Evolutionary conservation across 1,140 invertebrate species (phyloP).

Genomic region (Eumaeus atala): DNA sequence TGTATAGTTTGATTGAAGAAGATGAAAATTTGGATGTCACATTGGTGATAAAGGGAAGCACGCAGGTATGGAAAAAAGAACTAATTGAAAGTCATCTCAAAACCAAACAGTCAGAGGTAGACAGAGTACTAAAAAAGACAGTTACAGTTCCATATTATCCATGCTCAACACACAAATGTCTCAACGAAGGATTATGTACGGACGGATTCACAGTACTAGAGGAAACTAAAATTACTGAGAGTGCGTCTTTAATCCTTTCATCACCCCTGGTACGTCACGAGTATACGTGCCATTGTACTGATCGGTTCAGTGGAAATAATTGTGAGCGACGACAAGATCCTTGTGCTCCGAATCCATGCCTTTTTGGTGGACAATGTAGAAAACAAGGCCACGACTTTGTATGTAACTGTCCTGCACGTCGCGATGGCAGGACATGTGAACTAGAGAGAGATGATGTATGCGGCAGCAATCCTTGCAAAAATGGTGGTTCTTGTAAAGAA

Average conservation of each 20-base stretch:
- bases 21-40: conserved; percentile 81
- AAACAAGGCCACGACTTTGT: conserved; percentile 87
- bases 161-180: conserved; percentile 80
- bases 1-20: conserved; percentile 84
- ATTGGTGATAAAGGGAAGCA: conserved; percentile 76
- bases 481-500: conserved; percentile 92
- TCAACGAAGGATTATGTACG: conserved; percentile 85
- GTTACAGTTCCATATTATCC: conserved; percentile 82
- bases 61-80: conserved; percentile 76
- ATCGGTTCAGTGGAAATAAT: conserved; percentile 84
- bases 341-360: conserved; percentile 92
- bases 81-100: conserved; percentile 78
- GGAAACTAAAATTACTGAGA: conserved; percentile 82
- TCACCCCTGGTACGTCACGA: conserved; percentile 86
- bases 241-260: conserved; percentile 85
- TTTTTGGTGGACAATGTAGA: conserved; percentile 85
- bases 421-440: conserved; percentile 90
- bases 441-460: conserved; percentile 87
- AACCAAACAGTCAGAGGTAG: conserved; percentile 78
- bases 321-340: conserved; percentile 92
- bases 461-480: conserved; percentile 87
- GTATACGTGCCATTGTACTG: conserved; percentile 85
- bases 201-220: conserved; percentile 82
- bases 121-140: conserved; percentile 75
- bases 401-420: conserved; percentile 84